These are phyloP conservation scores for Leontopithecus rosalia DNA, from an alignment of 2,797 vertebrate genomes.

Conservation along the genomic window DNA sequence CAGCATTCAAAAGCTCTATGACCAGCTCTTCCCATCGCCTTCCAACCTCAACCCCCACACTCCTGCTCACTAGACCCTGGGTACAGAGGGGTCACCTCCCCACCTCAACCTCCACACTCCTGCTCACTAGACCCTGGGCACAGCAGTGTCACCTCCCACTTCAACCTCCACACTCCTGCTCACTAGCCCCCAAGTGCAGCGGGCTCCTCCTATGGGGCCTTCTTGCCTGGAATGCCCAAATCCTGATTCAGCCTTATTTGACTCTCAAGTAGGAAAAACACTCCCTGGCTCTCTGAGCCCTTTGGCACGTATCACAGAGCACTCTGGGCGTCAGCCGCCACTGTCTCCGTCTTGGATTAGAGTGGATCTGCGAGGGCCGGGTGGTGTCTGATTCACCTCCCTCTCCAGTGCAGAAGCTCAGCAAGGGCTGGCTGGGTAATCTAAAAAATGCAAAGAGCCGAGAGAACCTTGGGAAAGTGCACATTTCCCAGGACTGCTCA, in stretches of 20 bases:
- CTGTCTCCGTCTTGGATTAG: neutral
- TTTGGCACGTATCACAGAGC: neutral
- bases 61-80: neutral
- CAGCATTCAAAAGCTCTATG: neutral
- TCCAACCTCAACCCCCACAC: neutral
- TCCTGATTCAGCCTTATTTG: neutral
- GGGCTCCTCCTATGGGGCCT: accelerated
- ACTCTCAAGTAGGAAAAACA: neutral
- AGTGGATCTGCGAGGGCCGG: accelerated
- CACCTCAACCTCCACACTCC: too few relatives aligned
- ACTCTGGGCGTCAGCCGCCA: neutral
- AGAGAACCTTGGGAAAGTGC: neutral
- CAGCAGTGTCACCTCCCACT: neutral
- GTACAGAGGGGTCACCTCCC: neutral
- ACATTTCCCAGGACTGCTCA: constrained; percentile 1
- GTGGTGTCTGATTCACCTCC: neutral
- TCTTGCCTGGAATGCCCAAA: neutral
- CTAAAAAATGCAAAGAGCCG: neutral
- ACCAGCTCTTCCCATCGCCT: neutral
- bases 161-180: too few relatives aligned
- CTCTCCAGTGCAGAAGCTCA: neutral
- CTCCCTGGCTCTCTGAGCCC: neutral
- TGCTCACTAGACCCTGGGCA: neutral
- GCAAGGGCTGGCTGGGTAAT: neutral
- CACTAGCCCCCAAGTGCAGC: neutral